Evolutionary conservation across 2,113 vertebrate species (phyloP).

Genomic region (Gracilinanus agilis): DNA sequence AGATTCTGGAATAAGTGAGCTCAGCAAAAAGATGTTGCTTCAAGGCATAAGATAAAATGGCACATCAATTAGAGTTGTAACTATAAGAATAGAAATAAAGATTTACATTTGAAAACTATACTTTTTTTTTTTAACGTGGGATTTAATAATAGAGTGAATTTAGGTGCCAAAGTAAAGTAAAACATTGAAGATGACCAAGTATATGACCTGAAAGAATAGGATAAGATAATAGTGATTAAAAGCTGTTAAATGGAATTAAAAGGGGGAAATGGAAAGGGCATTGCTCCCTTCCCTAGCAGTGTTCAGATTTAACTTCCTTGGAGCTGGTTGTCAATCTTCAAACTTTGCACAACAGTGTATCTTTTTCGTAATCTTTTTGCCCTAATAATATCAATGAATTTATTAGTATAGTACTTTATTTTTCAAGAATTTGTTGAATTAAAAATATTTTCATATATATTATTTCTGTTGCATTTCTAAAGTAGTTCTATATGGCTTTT

Average conservation of each 20-base stretch:
- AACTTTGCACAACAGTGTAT: background rate
- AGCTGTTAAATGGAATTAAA: background rate
- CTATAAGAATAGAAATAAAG: conserved; percentile 50
- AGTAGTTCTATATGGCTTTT: background rate
- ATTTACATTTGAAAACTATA: conserved; percentile 5
- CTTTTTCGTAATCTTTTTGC: background rate
- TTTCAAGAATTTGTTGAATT: background rate
- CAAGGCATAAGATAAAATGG: background rate
- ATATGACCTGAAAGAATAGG: conserved; percentile 33
- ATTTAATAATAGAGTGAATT: background rate
- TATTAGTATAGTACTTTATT: background rate
- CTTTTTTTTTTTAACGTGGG: background rate
- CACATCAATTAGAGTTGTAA: background rate
- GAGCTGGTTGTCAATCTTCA: background rate
- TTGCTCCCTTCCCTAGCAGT: background rate
- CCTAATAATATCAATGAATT: background rate
- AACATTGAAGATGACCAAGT: conserved; percentile 12
- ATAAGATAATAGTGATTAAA: conserved; percentile 27
- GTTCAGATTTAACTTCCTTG: background rate
- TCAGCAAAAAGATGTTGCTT: background rate
- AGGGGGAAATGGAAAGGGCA: background rate
- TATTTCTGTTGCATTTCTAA: background rate
- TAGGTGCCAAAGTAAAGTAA: conserved; percentile 30
- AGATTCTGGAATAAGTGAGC: background rate
- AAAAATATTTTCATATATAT: background rate